These are phyloP conservation scores for Andrena trimmerana DNA, from an alignment of 2,888 invertebrate genomes.

Conservation along the genomic window DNA sequence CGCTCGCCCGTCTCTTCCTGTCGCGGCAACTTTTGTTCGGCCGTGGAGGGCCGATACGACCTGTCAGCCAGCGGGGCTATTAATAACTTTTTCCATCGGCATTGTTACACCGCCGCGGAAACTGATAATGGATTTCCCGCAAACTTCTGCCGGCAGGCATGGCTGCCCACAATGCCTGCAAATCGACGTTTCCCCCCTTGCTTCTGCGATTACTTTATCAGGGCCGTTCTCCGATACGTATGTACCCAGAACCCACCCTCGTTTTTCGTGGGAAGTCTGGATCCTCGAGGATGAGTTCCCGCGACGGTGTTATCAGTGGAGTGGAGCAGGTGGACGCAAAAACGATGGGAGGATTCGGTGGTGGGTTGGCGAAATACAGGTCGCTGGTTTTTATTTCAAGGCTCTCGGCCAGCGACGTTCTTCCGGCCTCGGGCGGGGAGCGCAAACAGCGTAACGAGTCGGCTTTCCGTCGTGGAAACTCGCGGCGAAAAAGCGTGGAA, in stretches of 20 bases:
- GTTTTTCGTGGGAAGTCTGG: not conserved
- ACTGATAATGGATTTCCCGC: slow-evolving; percentile 56
- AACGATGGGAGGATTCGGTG: slow-evolving; percentile 48
- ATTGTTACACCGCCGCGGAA: slow-evolving; percentile 40
- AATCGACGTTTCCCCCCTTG: slow-evolving; percentile 14
- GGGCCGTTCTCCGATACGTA: not conserved
- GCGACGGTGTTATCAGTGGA: not conserved
- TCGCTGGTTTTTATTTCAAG: slow-evolving; percentile 44
- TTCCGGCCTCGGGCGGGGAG: slow-evolving; percentile 26
- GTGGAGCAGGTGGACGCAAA: slow-evolving; percentile 39
- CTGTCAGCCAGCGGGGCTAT: slow-evolving; percentile 55
- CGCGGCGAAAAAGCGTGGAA: slow-evolving; percentile 63
- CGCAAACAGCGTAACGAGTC: slow-evolving; percentile 35
- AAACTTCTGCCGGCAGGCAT: not conserved
- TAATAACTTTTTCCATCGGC: slow-evolving; percentile 64
- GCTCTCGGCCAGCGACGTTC: slow-evolving; percentile 5
- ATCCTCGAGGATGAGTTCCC: not conserved
- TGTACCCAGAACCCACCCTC: too few species aligned
- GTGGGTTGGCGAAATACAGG: slow-evolving; percentile 23
- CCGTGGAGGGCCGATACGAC: slow-evolving; percentile 55
- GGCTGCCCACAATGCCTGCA: slow-evolving; percentile 16
- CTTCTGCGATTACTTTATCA: slow-evolving; percentile 21
- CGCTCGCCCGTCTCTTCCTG: slow-evolving; percentile 32
- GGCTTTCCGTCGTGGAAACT: slow-evolving; percentile 40
- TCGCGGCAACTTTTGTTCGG: slow-evolving; percentile 49